Conservation (phyloP, 2,888 invertebrate genomes). For the Aquatica leii region DNA sequence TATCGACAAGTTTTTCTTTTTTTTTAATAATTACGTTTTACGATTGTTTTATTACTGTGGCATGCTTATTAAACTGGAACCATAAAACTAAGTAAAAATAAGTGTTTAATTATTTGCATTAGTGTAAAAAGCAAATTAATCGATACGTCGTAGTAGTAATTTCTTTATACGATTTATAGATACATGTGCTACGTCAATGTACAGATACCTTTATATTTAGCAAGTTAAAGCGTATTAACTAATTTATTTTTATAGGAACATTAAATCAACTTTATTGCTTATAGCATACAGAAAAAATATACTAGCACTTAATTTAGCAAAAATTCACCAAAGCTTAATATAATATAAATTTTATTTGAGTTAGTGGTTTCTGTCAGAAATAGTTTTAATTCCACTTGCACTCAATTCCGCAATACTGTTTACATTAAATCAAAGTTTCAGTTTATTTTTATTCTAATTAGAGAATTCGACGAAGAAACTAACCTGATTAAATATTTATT, state of each 20-base stretch:
- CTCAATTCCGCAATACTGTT: not conserved
- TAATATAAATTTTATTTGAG: no score
- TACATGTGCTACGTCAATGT: no score
- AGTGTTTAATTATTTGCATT: not conserved
- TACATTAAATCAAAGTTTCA: constrained; percentile 5
- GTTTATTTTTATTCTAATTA: not conserved
- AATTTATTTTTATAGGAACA: no score
- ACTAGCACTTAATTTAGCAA: no score
- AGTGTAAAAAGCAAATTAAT: not conserved
- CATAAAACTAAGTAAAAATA: not conserved
- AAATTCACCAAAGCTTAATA: no score
- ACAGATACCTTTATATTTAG: no score
- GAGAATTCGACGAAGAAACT: not conserved
- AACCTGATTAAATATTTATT: not conserved
- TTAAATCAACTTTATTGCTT: no score
- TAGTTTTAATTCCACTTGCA: constrained; percentile 1
- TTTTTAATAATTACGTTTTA: not conserved
- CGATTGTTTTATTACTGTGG: constrained; percentile 3
- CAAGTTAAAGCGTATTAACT: no score
- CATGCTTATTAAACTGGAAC: not conserved
- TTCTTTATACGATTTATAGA: no score
- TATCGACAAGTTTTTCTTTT: not conserved
- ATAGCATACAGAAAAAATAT: no score
- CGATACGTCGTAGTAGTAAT: not conserved
- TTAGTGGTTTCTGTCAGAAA: not conserved